Conservation (phyloP, 2,113 vertebrate genomes). For the Apteryx mantelli region DNA sequence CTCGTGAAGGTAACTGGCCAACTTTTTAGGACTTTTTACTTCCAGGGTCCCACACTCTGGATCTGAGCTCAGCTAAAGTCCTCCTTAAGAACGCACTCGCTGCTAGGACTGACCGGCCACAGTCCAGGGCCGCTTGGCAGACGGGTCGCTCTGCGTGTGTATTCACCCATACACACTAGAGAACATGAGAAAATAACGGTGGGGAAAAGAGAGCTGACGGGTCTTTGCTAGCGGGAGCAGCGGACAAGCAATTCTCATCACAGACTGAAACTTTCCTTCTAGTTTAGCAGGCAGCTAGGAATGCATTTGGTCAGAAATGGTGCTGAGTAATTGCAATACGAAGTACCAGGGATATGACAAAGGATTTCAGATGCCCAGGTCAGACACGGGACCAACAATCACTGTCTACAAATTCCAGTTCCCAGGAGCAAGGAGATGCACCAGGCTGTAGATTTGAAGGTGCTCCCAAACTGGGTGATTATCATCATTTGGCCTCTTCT, state of each 20-base stretch:
- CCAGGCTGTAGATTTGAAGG: background rate
- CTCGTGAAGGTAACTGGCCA: constrained; percentile 1
- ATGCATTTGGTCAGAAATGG: background rate
- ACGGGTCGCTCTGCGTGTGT: background rate
- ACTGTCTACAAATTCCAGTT: background rate
- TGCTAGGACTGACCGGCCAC: fast-evolving
- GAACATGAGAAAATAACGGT: fast-evolving
- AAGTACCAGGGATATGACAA: background rate
- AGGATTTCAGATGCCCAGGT: background rate
- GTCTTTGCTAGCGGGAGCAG: background rate
- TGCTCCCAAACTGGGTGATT: background rate
- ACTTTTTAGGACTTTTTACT: background rate
- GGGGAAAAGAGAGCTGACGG: background rate
- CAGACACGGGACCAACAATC: fast-evolving
- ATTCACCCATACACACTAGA: fast-evolving
- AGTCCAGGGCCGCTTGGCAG: background rate
- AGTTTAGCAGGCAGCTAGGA: background rate
- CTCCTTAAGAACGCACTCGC: fast-evolving
- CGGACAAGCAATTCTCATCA: background rate
- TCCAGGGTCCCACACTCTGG: background rate
- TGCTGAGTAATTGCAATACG: background rate
- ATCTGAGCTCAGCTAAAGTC: background rate
- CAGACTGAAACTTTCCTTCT: background rate
- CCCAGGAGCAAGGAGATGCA: background rate
- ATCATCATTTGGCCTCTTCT: background rate